phyloP scores from a whole-genome alignment of 2,888 invertebrate genomes.

The Baronia brevicornis region DNA sequence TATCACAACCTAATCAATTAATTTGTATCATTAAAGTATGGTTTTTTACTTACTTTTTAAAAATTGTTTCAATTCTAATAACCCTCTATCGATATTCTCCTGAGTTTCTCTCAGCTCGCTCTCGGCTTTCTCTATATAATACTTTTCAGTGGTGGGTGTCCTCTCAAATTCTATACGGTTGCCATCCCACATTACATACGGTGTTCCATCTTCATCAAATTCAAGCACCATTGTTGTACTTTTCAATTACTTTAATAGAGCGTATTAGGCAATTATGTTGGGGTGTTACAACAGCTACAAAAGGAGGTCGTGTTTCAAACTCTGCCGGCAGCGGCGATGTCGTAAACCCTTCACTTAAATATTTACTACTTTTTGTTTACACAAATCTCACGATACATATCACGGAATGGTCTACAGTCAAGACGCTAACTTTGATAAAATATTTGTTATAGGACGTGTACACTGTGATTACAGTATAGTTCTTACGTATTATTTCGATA shows the following conservation, averaged over 20 bases:
- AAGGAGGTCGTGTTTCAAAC: conserved; percentile 15
- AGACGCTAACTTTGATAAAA: too few species aligned
- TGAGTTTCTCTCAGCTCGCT: conserved; percentile 83
- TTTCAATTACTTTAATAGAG: conserved; percentile 9
- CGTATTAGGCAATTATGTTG: conserved; percentile 5
- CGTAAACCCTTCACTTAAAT: conserved; percentile 37
- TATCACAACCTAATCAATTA: conserved; percentile 3
- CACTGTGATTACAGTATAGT: too few species aligned
- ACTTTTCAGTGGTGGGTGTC: conserved; percentile 72
- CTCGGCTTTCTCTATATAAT: conserved; percentile 77
- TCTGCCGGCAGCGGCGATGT: conserved; percentile 18
- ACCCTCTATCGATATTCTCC: conserved; percentile 75
- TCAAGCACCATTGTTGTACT: conserved; percentile 53
- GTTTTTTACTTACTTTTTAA: conserved; percentile 71
- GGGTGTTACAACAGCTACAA: conserved; percentile 14
- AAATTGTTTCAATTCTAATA: conserved; percentile 71
- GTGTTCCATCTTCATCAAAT: conserved; percentile 71
- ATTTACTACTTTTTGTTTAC: conserved; percentile 21
- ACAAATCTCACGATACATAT: too few species aligned
- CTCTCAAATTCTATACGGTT: conserved; percentile 78
- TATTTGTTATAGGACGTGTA: too few species aligned
- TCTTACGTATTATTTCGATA: too few species aligned
- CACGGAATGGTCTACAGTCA: too few species aligned
- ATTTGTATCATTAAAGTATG: conserved; percentile 1
- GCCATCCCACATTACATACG: conserved; percentile 78